phyloP scores from a whole-genome alignment of 53 echinoderm and acorn worm genomes.

The Antedon mediterranea region DNA sequence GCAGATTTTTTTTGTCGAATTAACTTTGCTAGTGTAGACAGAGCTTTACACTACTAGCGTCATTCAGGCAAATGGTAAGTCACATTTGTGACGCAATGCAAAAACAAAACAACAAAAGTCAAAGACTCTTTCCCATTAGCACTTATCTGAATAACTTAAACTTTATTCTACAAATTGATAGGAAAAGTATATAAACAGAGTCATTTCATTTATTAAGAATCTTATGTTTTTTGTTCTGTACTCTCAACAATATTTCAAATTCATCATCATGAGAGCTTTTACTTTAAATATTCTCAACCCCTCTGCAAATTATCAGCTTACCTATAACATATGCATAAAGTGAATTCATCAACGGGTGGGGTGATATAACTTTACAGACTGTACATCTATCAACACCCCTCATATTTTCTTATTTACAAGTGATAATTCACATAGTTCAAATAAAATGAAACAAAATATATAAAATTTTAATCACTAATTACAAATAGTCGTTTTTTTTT shows the following conservation, averaged over 20 bases:
- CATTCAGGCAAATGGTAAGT: too few species aligned
- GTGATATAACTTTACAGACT: not conserved
- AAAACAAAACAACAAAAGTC: too few species aligned
- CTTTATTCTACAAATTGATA: conserved; percentile 99
- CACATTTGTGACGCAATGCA: too few species aligned
- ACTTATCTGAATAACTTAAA: conserved; percentile 87
- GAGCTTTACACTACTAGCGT: too few species aligned
- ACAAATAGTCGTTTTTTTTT: not conserved
- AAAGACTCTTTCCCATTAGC: not conserved
- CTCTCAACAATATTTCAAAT: not conserved
- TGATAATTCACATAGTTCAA: not conserved
- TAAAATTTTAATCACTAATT: not conserved
- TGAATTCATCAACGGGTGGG: not conserved
- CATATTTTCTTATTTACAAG: not conserved
- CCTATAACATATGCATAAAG: not conserved
- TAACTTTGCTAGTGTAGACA: too few species aligned
- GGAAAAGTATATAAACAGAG: conserved; percentile 73
- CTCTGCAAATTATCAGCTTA: not conserved
- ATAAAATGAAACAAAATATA: not conserved
- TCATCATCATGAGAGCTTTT: not conserved
- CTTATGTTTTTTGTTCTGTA: not conserved
- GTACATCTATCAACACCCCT: not conserved
- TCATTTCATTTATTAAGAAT: not conserved
- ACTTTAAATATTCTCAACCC: not conserved
- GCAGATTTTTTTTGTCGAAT: too few species aligned